Conservation (phyloP, 1,140 invertebrate species). For the Piezodorus guildinii region DNA sequence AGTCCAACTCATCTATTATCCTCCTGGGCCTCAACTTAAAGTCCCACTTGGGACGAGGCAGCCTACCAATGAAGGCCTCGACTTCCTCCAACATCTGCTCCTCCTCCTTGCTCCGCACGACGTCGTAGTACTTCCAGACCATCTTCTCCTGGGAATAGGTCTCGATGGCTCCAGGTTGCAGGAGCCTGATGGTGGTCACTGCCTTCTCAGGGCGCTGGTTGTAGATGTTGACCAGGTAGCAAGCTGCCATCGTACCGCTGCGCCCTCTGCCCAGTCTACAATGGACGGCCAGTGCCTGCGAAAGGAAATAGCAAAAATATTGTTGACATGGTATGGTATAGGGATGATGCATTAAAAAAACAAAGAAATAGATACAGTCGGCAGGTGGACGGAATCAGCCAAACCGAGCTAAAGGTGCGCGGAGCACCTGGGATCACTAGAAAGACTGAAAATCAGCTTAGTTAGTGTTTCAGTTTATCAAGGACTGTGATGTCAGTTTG, state of each 20-base stretch:
- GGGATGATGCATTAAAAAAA: no score
- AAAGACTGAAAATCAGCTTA: no score
- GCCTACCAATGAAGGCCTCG: slow-evolving; percentile 9
- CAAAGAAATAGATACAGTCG: no score
- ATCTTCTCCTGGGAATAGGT: slow-evolving; percentile 44
- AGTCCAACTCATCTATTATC: background rate
- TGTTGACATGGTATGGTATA: background rate
- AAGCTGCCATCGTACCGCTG: slow-evolving; percentile 56
- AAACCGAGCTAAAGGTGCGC: no score
- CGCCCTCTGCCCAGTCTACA: slow-evolving; percentile 53
- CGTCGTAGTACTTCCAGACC: slow-evolving; percentile 24
- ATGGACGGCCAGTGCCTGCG: slow-evolving; percentile 53
- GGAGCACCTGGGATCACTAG: no score
- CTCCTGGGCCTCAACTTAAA: slow-evolving; percentile 15
- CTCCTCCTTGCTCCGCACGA: slow-evolving; percentile 9
- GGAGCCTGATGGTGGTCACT: slow-evolving; percentile 44
- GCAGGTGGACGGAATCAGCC: no score
- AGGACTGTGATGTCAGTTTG: no score
- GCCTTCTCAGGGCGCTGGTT: slow-evolving; percentile 46
- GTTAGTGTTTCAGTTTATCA: no score
- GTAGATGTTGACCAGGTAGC: slow-evolving; percentile 51
- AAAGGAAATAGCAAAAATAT: background rate
- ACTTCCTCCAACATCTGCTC: slow-evolving; percentile 9
- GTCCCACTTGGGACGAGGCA: slow-evolving; percentile 20
- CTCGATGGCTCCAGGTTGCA: slow-evolving; percentile 53